phyloP scores from a whole-genome alignment of 2,797 vertebrate species.

The Silurus lanzhouensis region DNA sequence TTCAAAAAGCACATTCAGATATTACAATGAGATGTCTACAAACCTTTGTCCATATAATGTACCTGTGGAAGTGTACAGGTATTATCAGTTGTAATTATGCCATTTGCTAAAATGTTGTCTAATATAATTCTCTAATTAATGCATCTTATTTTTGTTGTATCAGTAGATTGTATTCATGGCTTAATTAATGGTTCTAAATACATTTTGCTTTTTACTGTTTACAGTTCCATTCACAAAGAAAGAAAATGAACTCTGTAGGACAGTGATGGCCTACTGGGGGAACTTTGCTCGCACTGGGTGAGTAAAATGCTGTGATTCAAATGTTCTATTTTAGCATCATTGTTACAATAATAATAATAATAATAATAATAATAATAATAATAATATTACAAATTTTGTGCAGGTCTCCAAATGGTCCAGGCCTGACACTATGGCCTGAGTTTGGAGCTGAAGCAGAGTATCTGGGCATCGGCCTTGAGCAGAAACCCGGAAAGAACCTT shows the following conservation, averaged over 20 bases:
- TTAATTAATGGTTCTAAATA: neutral
- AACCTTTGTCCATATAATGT: neutral
- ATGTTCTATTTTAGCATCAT: neutral
- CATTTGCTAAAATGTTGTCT: neutral
- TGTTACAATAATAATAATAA: neutral
- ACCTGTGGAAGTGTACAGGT: neutral
- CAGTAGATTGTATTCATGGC: neutral
- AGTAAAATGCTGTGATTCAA: constrained; percentile 11
- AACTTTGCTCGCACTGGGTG: constrained; percentile 84
- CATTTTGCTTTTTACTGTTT: neutral
- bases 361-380: neutral
- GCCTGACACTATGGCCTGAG: constrained; percentile 77
- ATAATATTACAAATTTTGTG: constrained; percentile 15
- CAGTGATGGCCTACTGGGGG: constrained; percentile 80
- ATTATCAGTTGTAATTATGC: neutral
- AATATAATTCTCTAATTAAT: neutral
- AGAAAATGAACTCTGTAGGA: constrained; percentile 71
- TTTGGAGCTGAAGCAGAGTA: constrained; percentile 71
- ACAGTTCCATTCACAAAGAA: constrained; percentile 65
- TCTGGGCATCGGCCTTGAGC: constrained; percentile 68
- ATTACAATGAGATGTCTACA: too few species aligned
- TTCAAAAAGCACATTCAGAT: too few species aligned
- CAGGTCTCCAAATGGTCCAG: constrained; percentile 80
- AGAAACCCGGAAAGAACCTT: constrained; percentile 65
- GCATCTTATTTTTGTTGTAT: neutral